These are phyloP conservation scores for Chaenocephalus aceratus DNA, from an alignment of 2,113 vertebrate species.

Conservation along the genomic window DNA sequence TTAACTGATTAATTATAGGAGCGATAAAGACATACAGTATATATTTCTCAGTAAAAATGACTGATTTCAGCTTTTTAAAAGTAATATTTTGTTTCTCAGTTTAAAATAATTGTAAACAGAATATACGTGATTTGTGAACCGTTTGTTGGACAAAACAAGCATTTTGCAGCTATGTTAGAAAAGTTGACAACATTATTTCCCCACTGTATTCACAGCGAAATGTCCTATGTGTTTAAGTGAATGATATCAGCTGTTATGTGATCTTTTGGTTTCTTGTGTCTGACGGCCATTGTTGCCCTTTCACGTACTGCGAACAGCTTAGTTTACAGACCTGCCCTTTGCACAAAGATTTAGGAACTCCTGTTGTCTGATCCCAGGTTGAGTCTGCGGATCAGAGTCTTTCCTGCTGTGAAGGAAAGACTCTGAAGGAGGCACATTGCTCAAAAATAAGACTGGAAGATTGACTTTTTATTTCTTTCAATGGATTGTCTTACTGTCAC, in stretches of 20 bases:
- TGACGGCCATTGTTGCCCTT: slow-evolving; percentile 12
- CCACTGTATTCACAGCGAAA: neutral
- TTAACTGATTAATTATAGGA: neutral
- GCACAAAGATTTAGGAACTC: slow-evolving; percentile 33
- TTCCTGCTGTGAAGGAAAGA: slow-evolving; percentile 6
- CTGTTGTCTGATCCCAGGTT: slow-evolving; percentile 33
- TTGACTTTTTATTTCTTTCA: neutral
- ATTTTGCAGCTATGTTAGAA: neutral
- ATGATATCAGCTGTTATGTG: neutral
- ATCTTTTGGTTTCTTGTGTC: neutral
- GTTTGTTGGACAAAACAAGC: neutral
- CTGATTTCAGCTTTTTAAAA: too few species aligned
- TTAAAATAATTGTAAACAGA: too few species aligned
- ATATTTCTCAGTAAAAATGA: too few species aligned
- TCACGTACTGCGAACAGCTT: slow-evolving; percentile 2
- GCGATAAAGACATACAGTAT: too few species aligned
- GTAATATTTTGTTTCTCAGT: too few species aligned
- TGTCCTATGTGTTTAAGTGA: neutral
- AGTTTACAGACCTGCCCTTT: slow-evolving; percentile 39
- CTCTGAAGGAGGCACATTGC: neutral
- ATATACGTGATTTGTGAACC: neutral
- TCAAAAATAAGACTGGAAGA: neutral
- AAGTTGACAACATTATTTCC: too few species aligned
- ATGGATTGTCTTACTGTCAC: neutral
- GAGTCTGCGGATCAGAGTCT: slow-evolving; percentile 27